Base-by-base conservation (phyloP, 2,888 invertebrate genomes). In the Agapostemon virescens region DNA sequence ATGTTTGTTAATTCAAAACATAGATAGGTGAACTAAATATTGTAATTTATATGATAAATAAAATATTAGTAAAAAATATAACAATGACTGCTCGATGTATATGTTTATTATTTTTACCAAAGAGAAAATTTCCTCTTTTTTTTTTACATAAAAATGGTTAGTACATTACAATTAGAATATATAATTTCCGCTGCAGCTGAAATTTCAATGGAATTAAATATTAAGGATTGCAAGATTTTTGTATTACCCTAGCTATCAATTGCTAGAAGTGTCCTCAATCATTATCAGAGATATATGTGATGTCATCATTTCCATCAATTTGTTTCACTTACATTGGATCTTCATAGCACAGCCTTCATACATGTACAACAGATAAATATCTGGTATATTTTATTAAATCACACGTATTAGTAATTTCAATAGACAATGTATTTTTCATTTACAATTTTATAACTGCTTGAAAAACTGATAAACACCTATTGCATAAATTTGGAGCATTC, bases 281-380 rank as follows among this genome's bases (percentile, higher is more conserved):
- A 77, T 79, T 77, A 85, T 81, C 83, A 81, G 64, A 74, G 45
- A 52, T 79, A 78, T 58, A 69, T 36, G 26, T 67, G 58, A 52
- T 33, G 61, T 49, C 67, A 49, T 67, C 61, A 26, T 15, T 33
- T 42, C 49, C 17, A 42, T 67, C 42, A 67, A 20, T 33, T 61
- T 30, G 55, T 64, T 17, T 63, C 74, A 85, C 78, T 83, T 66
- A 52, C 33, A 66, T 13, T 64, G 45, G 55, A 64, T 49, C 42
- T 72, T 20, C 6, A 45, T 15, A 52, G 63, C 67, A 49, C 64
- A 75, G 52, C 36, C 69, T 36, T 33, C 20, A 15, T 66, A 26
- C 52, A 30, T 20, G 42, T 52, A 30, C 63, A 17, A 49, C 2
- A 61, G 3, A 64, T 17, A 42, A 26, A 49, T 70, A 55, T 55